Evolutionary conservation across 2,113 vertebrate genomes (phyloP).

Genomic region (Lichenostomus cassidix): DNA sequence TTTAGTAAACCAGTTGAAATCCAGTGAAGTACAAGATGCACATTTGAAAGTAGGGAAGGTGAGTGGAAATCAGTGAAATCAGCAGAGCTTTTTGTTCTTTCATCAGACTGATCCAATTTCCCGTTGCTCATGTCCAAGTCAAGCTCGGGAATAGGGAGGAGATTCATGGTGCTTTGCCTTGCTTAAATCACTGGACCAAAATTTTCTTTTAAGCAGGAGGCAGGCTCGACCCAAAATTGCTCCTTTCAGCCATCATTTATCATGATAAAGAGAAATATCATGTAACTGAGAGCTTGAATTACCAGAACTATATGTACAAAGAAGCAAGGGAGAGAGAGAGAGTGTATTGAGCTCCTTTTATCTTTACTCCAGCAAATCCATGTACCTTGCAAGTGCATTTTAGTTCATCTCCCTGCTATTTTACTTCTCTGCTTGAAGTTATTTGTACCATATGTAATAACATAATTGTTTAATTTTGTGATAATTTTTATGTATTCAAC

Average conservation of each 20-base stretch:
- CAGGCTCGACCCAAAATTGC: background rate
- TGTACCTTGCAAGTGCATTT: background rate
- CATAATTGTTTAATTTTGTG: slow-evolving; percentile 1
- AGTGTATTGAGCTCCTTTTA: background rate
- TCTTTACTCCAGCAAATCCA: background rate
- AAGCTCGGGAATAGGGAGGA: background rate
- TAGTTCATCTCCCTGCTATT: background rate
- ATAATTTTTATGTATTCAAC: background rate
- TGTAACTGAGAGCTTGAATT: background rate
- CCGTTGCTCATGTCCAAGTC: background rate
- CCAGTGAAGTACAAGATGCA: background rate
- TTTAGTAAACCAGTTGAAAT: background rate
- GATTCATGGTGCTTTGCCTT: background rate
- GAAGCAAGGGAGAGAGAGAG: background rate
- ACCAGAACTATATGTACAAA: background rate
- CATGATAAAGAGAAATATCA: background rate
- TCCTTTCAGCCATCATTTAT: background rate
- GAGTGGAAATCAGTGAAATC: background rate
- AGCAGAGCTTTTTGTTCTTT: background rate
- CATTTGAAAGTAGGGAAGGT: background rate
- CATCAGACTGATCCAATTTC: background rate
- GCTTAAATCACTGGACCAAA: background rate
- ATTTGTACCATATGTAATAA: background rate
- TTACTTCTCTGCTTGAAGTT: background rate
- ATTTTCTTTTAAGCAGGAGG: background rate